Conservation (phyloP, 2,113 vertebrate species). For the Syrrhaptes paradoxus region DNA sequence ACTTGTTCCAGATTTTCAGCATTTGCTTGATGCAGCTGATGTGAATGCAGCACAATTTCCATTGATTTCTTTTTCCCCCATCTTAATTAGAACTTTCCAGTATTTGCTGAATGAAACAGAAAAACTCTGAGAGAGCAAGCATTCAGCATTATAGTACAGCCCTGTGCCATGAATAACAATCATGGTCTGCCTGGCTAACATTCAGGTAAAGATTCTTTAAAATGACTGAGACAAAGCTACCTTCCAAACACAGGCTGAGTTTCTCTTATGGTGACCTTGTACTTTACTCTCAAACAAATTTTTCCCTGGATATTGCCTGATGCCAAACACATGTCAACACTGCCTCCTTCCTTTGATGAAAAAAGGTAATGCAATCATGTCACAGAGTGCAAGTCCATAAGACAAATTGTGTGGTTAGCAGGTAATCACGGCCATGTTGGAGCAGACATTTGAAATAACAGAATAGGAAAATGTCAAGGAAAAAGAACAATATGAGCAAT, state of each 20-base stretch:
- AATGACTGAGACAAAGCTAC: not conserved
- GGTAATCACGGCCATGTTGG: not conserved
- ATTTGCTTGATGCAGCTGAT: not conserved
- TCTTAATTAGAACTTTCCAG: not conserved
- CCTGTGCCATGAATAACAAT: not conserved
- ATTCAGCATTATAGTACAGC: not conserved
- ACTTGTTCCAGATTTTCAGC: not conserved
- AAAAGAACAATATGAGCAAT: not conserved
- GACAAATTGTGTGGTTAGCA: not conserved
- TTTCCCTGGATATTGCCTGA: not conserved
- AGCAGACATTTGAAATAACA: not conserved
- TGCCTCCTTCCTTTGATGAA: not conserved
- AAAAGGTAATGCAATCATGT: not conserved
- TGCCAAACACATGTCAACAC: not conserved
- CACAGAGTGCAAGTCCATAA: not conserved
- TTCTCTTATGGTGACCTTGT: not conserved
- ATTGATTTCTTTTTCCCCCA: not conserved
- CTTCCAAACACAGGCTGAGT: not conserved
- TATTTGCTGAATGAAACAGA: not conserved
- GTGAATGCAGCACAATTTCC: not conserved
- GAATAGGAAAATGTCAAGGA: not conserved
- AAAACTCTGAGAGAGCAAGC: not conserved
- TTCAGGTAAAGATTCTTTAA: not conserved
- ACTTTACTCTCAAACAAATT: not conserved
- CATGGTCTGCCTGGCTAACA: not conserved